Conservation (phyloP, 2,113 vertebrate genomes). For the Crypturellus undulatus region DNA sequence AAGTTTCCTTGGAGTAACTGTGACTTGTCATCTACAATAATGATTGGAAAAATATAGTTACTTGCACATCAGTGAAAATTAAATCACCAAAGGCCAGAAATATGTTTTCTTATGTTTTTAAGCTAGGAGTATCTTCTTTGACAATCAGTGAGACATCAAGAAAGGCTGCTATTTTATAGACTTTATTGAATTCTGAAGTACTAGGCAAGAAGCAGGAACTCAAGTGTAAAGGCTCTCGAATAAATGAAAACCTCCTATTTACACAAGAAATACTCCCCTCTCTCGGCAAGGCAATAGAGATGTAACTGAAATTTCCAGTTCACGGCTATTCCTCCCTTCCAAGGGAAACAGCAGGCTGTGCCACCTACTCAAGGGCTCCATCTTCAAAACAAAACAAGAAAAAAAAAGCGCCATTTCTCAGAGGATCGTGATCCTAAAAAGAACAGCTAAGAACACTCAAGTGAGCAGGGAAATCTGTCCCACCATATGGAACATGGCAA, state of each 20-base stretch:
- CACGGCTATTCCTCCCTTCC: background rate
- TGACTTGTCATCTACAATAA: background rate
- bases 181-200: background rate
- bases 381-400: background rate
- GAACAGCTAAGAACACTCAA: background rate
- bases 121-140: background rate
- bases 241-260: background rate
- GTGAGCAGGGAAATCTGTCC: conserved; percentile 23
- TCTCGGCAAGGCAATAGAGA: background rate
- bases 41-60: background rate
- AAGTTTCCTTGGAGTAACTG: background rate
- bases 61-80: background rate
- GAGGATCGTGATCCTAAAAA: background rate
- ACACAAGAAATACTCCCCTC: background rate
- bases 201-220: background rate
- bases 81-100: background rate
- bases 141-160: background rate
- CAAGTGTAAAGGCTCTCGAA: background rate
- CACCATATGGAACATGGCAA: background rate
- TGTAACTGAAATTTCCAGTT: background rate
- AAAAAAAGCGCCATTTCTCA: background rate
- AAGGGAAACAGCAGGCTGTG: background rate
- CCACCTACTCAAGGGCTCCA: background rate
- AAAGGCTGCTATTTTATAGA: background rate
- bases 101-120: background rate